phyloP scores from a whole-genome alignment of 2,113 vertebrate species.

The Pagrus major region DNA sequence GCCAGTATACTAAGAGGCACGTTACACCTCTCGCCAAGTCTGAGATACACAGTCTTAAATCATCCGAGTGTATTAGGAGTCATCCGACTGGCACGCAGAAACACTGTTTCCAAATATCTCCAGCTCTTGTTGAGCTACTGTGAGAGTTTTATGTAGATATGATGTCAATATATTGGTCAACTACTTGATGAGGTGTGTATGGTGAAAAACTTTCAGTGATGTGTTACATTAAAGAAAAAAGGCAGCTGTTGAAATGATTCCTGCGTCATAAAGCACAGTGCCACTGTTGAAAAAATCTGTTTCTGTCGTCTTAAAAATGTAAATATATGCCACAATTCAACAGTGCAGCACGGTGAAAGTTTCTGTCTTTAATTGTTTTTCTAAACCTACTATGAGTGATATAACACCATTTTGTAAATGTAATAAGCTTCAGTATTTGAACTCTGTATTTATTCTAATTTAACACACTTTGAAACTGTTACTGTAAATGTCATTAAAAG shows the following conservation, averaged over 20 bases:
- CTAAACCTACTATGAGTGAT: slow-evolving; percentile 11
- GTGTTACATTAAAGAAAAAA: slow-evolving; percentile 28
- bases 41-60: slow-evolving; percentile 1
- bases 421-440: slow-evolving; percentile 22
- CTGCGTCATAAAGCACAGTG: slow-evolving; percentile 32
- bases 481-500: slow-evolving; percentile 62
- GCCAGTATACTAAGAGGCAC: not conserved
- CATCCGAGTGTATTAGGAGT: not conserved
- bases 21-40: not conserved
- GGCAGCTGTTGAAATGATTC: slow-evolving; percentile 69
- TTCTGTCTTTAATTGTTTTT: slow-evolving; percentile 2
- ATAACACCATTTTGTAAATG: slow-evolving; percentile 43
- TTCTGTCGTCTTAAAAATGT: too few species aligned
- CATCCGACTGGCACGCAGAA: not conserved
- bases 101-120: not conserved
- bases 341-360: slow-evolving; percentile 28
- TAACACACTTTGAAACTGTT: slow-evolving; percentile 49
- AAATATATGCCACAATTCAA: slow-evolving; percentile 6
- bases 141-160: not conserved
- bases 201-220: not conserved
- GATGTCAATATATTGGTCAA: slow-evolving; percentile 5
- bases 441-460: slow-evolving; percentile 72
- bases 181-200: slow-evolving; percentile 37
- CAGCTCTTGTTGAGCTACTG: slow-evolving; percentile 6
- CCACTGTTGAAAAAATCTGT: slow-evolving; percentile 44